Base-by-base conservation (phyloP, 1,140 invertebrate genomes). In the Drosophila ogumai region DNA sequence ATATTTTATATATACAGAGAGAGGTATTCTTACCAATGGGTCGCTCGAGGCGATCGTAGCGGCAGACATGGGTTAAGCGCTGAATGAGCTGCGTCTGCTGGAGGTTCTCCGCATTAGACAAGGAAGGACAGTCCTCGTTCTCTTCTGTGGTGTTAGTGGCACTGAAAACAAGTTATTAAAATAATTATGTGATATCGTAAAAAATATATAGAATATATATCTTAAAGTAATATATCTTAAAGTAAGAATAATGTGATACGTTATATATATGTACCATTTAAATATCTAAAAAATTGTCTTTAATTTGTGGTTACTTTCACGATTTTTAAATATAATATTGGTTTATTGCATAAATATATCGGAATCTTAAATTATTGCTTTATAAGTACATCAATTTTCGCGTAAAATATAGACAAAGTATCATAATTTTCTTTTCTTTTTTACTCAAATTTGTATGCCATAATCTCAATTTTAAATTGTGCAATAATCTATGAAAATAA, bases 41-140 rank as follows among this genome's bases (percentile, higher is more conserved):
- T 32, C 91, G 63, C 40, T 92, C 88, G 0, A 92, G 43, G 0
- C 91, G 82, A 88, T 92, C 91, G 31, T 92, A 92, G 22, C 91
- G 88, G 41, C 91, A 92, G 9, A 91, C 88, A 50, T 92, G 91
- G 5, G 91, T 92, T 63, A 92, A 67, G 17, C 86, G 65, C 19
- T 90, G 82, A 13, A 92, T 91, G 1, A 92, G 86, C 54, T 92
- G 91, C 0, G 91, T 80, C 12, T 92, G 91, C 43, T 92, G 91
- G 12, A 92, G 57, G 8, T 22, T 77, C 0, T 64, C 60, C 3
- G 91, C 90, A 68, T 92, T 71, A 13, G 60, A 56, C 46, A 92
- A 28, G 1, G 84, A 61, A 12, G 91, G 91, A 31, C 91, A 92
- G 7, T 91, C 85, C 31, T 82, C 77, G 7, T 88, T 81, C 3